phyloP scores from a whole-genome alignment of 1,140 invertebrate species.

The Drosophila pseudoobscura region DNA sequence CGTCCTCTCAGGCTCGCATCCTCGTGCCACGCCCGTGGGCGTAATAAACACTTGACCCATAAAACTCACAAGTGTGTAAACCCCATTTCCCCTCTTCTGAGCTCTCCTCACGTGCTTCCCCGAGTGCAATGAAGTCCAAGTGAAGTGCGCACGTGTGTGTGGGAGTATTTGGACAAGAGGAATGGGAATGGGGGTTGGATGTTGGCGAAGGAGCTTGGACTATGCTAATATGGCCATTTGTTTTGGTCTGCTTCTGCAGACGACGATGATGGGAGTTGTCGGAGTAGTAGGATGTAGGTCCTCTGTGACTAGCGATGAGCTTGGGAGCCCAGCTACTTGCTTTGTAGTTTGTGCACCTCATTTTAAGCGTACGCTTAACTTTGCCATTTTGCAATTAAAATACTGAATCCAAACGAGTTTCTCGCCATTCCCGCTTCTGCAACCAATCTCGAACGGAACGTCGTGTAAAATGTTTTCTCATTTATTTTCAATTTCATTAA shows the following conservation, averaged over 20 bases:
- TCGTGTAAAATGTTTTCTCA: conserved; percentile 75
- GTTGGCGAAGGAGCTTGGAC: conserved; percentile 6
- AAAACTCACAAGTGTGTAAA: conserved; percentile 67
- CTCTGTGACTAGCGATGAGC: too few species aligned
- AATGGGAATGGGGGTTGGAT: not conserved
- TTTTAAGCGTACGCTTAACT: conserved; percentile 63
- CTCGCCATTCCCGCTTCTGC: not conserved
- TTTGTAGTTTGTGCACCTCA: conserved; percentile 44
- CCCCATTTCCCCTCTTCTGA: not conserved
- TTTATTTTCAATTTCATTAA: conserved; percentile 81
- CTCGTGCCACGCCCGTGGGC: conserved; percentile 65
- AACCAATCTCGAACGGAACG: conserved; percentile 29
- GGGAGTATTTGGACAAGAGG: conserved; percentile 20
- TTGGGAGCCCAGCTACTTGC: conserved; percentile 40
- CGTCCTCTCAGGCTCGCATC: conserved; percentile 11
- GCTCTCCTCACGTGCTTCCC: conserved; percentile 53
- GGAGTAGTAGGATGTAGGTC: conserved; percentile 4
- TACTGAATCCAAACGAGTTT: conserved; percentile 32
- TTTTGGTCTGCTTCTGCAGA: conserved; percentile 39
- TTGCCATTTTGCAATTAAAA: conserved; percentile 71
- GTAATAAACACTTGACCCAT: conserved; percentile 81
- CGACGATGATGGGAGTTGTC: conserved; percentile 14
- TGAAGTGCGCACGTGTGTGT: conserved; percentile 68
- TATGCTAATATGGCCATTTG: conserved; percentile 78
- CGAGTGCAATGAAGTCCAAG: conserved; percentile 78